Evolutionary conservation across 2,797 vertebrate genomes (phyloP).

Genomic region (Pseudopleuronectes americanus): DNA sequence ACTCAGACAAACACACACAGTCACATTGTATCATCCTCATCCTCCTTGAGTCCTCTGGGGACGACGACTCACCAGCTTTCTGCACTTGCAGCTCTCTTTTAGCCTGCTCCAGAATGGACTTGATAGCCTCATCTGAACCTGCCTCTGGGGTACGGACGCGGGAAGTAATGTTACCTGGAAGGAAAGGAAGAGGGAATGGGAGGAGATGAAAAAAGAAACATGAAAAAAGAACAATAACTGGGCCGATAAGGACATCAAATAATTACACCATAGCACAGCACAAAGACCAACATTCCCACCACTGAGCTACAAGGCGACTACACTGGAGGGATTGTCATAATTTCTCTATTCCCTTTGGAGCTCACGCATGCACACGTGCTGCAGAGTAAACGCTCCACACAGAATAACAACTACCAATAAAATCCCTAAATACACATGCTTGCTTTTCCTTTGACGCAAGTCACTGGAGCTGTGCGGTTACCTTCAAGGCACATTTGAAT

Average conservation of each 20-base stretch:
- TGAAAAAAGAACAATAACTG: conserved; percentile 28
- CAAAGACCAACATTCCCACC: conserved; percentile 71
- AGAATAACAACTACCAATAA: conserved; percentile 74
- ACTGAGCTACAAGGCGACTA: conserved; percentile 58
- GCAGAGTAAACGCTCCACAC: conserved; percentile 71
- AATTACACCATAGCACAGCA: conserved; percentile 60
- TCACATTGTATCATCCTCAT: conserved; percentile 31
- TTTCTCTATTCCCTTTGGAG: conserved; percentile 60
- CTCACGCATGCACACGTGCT: conserved; percentile 75
- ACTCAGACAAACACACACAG: conserved; percentile 18
- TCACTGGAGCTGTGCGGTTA: conserved; percentile 63
- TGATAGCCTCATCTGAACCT: conserved; percentile 96
- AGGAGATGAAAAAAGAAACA: conserved; percentile 42
- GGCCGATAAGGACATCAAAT: conserved; percentile 34
- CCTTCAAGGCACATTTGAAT: conserved; percentile 68
- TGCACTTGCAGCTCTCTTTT: conserved; percentile 97
- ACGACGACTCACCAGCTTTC: conserved; percentile 88
- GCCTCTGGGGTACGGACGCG: conserved; percentile 92
- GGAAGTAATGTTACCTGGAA: conserved; percentile 93
- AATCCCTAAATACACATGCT: conserved; percentile 78
- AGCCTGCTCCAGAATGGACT: conserved; percentile 96
- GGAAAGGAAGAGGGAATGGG: conserved; percentile 42
- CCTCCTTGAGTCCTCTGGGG: conserved; percentile 9
- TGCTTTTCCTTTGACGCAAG: conserved; percentile 78
- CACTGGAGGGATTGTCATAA: conserved; percentile 51